These are phyloP conservation scores for Eupelmus urozonus DNA, from an alignment of 2,888 invertebrate genomes.

Conservation along the genomic window DNA sequence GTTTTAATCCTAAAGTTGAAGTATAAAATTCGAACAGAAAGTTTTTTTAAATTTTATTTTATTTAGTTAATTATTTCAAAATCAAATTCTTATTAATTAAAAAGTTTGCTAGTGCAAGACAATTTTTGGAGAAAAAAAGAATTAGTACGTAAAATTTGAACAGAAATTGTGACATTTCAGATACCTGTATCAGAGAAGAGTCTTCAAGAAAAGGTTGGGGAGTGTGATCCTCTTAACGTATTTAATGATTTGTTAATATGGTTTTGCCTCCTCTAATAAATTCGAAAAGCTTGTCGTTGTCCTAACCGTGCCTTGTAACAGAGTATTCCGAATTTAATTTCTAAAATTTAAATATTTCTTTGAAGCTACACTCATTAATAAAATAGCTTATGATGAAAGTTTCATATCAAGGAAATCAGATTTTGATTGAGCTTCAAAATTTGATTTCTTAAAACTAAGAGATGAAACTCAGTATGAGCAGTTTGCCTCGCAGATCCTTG, in stretches of 20 bases:
- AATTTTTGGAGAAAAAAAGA: constrained; percentile 44
- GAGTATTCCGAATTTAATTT: constrained; percentile 41
- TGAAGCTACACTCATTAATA: no score
- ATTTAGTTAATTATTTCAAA: constrained; percentile 2
- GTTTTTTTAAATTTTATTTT: constrained; percentile 12
- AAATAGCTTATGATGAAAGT: no score
- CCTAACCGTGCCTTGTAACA: constrained; percentile 69
- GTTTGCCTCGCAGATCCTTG: no score
- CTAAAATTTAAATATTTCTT: constrained; percentile 7
- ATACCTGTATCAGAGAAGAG: constrained; percentile 76
- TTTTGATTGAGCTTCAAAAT: no score
- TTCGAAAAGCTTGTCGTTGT: constrained; percentile 70
- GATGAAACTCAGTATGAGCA: no score
- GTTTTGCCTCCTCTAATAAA: constrained; percentile 74
- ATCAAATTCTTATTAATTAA: constrained; percentile 9
- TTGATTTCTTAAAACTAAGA: no score
- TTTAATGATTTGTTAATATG: constrained; percentile 71
- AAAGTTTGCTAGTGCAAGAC: constrained; percentile 42
- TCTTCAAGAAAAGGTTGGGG: constrained; percentile 77
- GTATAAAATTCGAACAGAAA: background rate
- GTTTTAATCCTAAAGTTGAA: background rate
- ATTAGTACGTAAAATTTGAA: constrained; percentile 67
- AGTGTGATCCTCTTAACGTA: constrained; percentile 74
- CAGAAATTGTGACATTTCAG: constrained; percentile 75
- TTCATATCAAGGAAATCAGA: no score